A percentile compares a stretch with the other conserved stretches of the same genome.
phyloP scores from a whole-genome alignment of 2,113 vertebrate species.

The Cheilinus undulatus region DNA sequence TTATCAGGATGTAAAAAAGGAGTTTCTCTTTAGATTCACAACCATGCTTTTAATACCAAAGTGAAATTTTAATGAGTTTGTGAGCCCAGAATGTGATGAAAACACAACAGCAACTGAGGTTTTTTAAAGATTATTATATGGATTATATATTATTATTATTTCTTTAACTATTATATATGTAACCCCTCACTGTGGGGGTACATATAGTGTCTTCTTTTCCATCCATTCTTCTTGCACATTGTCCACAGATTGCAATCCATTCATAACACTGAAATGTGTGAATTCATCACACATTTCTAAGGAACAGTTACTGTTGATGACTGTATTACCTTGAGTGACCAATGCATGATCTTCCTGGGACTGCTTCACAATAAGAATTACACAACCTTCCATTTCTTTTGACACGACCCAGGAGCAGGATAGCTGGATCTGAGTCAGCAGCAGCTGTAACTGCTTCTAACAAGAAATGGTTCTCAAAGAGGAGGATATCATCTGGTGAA shows the following conservation, averaged over 20 bases:
- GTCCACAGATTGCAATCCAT: too few relatives aligned
- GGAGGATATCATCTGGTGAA: too few relatives aligned
- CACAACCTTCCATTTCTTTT: too few relatives aligned
- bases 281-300: too few relatives aligned
- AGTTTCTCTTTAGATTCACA: neutral
- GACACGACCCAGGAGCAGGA: neutral
- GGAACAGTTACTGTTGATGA: neutral
- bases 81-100: neutral
- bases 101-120: neutral
- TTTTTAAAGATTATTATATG: neutral
- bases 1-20: constrained; percentile 5
- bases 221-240: too few relatives aligned
- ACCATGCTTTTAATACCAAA: neutral
- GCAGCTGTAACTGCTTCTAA: neutral
- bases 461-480: too few relatives aligned
- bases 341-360: neutral
- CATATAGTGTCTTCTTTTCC: too few relatives aligned
- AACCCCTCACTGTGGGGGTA: too few relatives aligned
- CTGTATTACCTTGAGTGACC: neutral
- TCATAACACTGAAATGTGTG: too few relatives aligned
- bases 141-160: too few relatives aligned
- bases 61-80: neutral
- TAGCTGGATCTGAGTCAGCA: neutral
- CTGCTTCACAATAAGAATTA: neutral
- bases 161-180: too few relatives aligned